Evolutionary conservation across 23 tunicate genomes (phyloP).

Genomic region (Botrylloides violaceus): DNA sequence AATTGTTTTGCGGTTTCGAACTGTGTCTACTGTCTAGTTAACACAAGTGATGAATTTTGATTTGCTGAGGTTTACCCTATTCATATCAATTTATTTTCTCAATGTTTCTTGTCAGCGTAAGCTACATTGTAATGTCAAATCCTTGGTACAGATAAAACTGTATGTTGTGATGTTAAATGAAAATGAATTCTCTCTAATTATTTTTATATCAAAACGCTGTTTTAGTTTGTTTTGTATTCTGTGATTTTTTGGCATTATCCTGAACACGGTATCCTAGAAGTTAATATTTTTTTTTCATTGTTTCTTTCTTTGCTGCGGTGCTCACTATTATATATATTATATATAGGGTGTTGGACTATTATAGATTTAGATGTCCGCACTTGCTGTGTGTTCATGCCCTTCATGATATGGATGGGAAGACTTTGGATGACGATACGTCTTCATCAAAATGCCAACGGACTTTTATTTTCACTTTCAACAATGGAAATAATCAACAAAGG

Average conservation of each 20-base stretch:
- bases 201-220: background rate
- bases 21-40: too few species aligned
- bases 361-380: too few species aligned
- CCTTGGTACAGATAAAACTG: too few species aligned
- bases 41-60: too few species aligned
- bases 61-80: too few species aligned
- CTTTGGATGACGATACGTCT: background rate
- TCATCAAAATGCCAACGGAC: conserved; percentile 12
- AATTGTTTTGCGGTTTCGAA: too few species aligned
- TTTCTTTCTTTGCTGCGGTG: background rate
- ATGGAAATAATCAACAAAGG: conserved; percentile 16
- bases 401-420: background rate
- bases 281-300: background rate
- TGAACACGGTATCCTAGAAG: background rate
- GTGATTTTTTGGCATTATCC: background rate
- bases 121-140: too few species aligned
- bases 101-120: too few species aligned
- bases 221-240: too few species aligned
- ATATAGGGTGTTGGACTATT: background rate
- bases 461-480: conserved; percentile 28
- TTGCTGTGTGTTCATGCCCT: background rate
- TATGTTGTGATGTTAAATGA: too few species aligned
- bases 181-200: too few species aligned
- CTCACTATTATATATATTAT: background rate
- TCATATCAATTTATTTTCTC: too few species aligned